phyloP scores from a whole-genome alignment of 2,888 invertebrate species.

The Timandra comae region DNA sequence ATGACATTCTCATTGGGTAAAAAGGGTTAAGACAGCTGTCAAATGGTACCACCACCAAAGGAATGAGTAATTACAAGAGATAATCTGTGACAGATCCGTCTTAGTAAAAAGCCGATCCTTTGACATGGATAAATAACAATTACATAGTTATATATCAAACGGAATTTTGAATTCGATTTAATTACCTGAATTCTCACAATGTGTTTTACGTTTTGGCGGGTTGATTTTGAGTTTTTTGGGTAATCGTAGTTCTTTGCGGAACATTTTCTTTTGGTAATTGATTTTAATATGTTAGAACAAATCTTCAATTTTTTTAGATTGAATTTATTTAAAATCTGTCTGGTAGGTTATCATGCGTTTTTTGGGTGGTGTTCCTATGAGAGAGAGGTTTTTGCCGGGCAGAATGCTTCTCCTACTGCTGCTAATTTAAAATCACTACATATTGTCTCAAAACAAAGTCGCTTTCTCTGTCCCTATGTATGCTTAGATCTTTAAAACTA shows the following conservation, averaged over 20 bases:
- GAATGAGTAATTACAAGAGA: constrained; percentile 67
- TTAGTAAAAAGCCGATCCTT: constrained; percentile 69
- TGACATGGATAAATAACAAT: constrained; percentile 72
- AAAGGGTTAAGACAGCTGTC: constrained; percentile 76
- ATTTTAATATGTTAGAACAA: not conserved
- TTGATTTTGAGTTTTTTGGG: constrained; percentile 25
- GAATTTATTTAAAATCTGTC: no score
- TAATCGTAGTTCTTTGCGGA: constrained; percentile 6
- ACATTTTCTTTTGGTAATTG: not conserved
- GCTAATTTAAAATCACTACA: no score
- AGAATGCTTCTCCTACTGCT: no score
- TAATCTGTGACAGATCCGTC: constrained; percentile 75
- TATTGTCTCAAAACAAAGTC: no score
- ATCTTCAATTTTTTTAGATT: no score
- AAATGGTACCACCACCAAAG: constrained; percentile 65
- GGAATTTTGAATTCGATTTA: constrained; percentile 57
- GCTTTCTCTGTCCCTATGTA: no score
- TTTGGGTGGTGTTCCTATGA: no score
- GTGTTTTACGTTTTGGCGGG: constrained; percentile 41
- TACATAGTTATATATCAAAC: constrained; percentile 63
- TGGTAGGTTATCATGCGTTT: no score
- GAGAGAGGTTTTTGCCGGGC: no score
- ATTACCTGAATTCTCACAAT: constrained; percentile 74
- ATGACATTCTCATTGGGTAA: constrained; percentile 69
- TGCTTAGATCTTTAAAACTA: no score